phyloP scores from a whole-genome alignment of 1,140 invertebrate species.

The Drosophila jambulina region DNA sequence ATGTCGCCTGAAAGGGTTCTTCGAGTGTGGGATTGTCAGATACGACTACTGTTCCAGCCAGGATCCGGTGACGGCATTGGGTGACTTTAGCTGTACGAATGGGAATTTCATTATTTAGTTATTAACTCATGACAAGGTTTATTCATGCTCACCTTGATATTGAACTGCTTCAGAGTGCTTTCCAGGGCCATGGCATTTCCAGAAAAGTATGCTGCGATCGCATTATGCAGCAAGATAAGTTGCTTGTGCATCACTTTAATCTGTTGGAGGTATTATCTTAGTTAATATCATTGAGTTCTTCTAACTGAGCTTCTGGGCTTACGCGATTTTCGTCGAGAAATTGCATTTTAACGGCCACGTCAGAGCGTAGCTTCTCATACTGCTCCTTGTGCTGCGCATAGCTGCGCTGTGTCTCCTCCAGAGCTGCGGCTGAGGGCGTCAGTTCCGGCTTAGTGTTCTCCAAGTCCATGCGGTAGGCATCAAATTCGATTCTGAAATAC shows the following conservation, averaged over 20 bases:
- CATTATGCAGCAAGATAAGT: conserved; percentile 97
- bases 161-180: conserved; percentile 98
- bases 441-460: conserved; percentile 90
- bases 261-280: conserved; percentile 86
- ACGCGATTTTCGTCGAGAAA: conserved; percentile 98
- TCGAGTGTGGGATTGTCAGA: conserved; percentile 10
- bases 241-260: conserved; percentile 99
- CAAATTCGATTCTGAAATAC: conserved; percentile 94
- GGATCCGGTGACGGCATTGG: conserved; percentile 77
- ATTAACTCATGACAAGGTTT: background rate
- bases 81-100: conserved; percentile 73
- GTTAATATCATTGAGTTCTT: background rate
- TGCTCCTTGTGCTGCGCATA: conserved; percentile 94
- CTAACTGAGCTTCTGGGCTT: conserved; percentile 61
- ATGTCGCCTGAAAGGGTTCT: conserved; percentile 34
- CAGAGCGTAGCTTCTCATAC: conserved; percentile 95
- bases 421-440: conserved; percentile 88
- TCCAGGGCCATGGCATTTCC: conserved; percentile 97
- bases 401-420: conserved; percentile 93
- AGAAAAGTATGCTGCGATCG: conserved; percentile 97
- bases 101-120: too few species aligned
- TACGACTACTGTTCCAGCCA: conserved; percentile 84
- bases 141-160: conserved; percentile 89
- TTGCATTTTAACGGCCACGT: conserved; percentile 97
- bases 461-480: conserved; percentile 97